A percentile compares a stretch with the other conserved stretches of the same genome.
Evolutionary conservation across 2,888 invertebrate genomes (phyloP).

Genomic region (Ectemnius continuus): DNA sequence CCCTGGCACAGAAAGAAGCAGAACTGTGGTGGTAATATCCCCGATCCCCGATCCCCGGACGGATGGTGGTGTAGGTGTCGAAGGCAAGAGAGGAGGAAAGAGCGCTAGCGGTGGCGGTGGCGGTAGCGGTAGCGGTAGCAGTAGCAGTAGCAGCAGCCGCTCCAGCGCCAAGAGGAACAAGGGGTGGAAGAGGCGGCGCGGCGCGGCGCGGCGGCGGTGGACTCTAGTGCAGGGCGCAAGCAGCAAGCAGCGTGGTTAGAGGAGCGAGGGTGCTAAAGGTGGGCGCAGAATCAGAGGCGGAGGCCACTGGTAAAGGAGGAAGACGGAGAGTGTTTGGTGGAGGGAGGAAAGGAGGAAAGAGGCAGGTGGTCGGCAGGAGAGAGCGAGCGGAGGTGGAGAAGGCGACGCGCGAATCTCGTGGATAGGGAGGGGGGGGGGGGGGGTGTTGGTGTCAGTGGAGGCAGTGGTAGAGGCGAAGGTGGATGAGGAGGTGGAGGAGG

Average conservation of each 20-base stretch:
- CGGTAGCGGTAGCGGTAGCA: conserved; percentile 44
- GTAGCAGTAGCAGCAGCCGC: not conserved
- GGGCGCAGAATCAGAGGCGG: not conserved
- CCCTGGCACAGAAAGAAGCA: conserved; percentile 26
- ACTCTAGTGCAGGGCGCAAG: no score
- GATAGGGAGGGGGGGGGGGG: conserved; percentile 30
- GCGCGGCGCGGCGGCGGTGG: no score
- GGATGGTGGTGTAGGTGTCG: not conserved
- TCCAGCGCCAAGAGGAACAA: no score
- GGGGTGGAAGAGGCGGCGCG: no score
- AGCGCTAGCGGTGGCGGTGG: conserved; percentile 67
- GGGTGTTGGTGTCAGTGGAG: conserved; percentile 41
- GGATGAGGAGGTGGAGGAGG: conserved; percentile 43
- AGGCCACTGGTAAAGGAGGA: not conserved
- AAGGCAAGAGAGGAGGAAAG: conserved; percentile 58
- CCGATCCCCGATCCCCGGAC: no score
- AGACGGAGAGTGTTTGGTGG: not conserved
- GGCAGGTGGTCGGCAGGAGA: conserved; percentile 21
- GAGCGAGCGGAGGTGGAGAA: not conserved
- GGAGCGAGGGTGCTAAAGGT: not conserved
- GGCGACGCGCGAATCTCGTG: conserved; percentile 18
- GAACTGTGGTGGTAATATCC: conserved; percentile 11
- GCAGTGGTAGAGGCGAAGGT: conserved; percentile 41
- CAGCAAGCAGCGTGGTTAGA: no score
- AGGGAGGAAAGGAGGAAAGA: conserved; percentile 31